phyloP scores from a whole-genome alignment of 2,797 vertebrate genomes.

The Nyctibius grandis region DNA sequence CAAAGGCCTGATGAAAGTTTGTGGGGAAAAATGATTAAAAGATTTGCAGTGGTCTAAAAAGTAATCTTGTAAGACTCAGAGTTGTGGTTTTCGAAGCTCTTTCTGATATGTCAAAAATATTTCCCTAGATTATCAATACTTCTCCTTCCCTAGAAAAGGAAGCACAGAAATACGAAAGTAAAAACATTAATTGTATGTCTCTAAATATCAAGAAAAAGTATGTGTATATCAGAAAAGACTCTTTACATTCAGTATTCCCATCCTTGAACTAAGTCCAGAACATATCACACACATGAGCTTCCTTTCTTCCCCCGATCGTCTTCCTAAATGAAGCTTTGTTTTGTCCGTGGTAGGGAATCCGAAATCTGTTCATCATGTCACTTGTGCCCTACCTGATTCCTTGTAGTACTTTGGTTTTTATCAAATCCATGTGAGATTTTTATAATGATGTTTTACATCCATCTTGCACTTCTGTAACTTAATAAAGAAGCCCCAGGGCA shows the following conservation, averaged over 20 bases:
- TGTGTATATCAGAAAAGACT: not conserved
- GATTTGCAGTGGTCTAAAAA: not conserved
- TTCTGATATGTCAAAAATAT: not conserved
- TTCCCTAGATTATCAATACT: not conserved
- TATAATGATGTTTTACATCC: not conserved
- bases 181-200: not conserved
- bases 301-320: not conserved
- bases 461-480: not conserved
- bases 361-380: not conserved
- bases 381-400: not conserved
- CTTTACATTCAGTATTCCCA: not conserved
- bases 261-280: not conserved
- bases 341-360: not conserved
- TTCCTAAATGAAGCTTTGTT: not conserved
- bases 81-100: not conserved
- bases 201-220: not conserved
- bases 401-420: not conserved
- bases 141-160: not conserved
- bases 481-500: not conserved
- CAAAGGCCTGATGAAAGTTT: not conserved
- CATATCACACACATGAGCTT: fast-evolving
- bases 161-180: not conserved
- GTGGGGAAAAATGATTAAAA: not conserved
- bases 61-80: not conserved
- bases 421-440: not conserved